phyloP scores from a whole-genome alignment of 2,797 vertebrate species.

The Orestias chungarensis region DNA sequence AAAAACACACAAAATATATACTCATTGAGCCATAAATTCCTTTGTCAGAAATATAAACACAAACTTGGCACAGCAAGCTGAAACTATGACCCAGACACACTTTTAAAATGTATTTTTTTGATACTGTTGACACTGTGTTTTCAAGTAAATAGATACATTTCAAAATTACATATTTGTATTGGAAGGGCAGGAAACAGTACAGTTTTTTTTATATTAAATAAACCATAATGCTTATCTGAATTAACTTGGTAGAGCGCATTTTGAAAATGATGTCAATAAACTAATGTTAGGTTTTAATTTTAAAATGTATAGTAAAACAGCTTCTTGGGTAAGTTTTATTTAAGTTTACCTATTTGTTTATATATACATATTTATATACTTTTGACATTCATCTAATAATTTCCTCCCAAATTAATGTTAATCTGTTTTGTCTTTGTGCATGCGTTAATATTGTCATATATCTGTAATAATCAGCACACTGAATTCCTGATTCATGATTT shows the following conservation, averaged over 20 bases:
- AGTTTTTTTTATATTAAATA: neutral
- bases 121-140: constrained; percentile 39
- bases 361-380: neutral
- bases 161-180: constrained; percentile 5
- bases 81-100: constrained; percentile 49
- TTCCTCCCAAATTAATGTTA: neutral
- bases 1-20: constrained; percentile 47
- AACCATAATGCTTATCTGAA: neutral
- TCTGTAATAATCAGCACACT: too few relatives aligned
- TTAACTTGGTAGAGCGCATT: neutral
- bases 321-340: neutral
- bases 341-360: neutral
- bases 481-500: constrained; percentile 12
- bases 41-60: constrained; percentile 49
- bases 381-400: neutral
- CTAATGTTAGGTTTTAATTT: neutral
- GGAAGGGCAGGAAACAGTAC: neutral
- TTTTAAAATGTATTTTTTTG: constrained; percentile 51
- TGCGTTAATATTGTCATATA: constrained; percentile 3
- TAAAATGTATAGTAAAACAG: neutral
- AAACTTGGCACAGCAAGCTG: constrained; percentile 55
- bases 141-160: constrained; percentile 45
- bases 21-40: constrained; percentile 49
- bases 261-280: neutral
- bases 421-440: constrained; percentile 7